Conservation (phyloP, 2,888 invertebrate species). For the Tipula confusa region DNA sequence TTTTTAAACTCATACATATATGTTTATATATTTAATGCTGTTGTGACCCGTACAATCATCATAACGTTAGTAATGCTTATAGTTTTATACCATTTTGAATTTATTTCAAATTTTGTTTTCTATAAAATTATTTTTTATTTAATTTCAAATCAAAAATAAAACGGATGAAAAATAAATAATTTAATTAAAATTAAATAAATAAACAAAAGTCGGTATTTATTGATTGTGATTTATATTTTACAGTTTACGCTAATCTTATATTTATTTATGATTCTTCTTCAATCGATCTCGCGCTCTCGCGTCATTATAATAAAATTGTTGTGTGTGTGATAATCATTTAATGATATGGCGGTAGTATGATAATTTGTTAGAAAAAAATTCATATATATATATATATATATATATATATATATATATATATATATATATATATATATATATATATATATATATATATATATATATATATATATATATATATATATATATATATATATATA, state of each 20-base stretch:
- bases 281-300: constrained; percentile 20
- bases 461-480: neutral
- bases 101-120: too few species aligned
- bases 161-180: constrained; percentile 20
- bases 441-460: neutral
- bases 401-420: neutral
- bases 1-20: too few species aligned
- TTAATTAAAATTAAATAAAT: constrained; percentile 7
- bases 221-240: constrained; percentile 25
- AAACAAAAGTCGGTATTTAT: constrained; percentile 4
- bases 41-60: too few species aligned
- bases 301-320: neutral
- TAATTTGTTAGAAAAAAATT: neutral
- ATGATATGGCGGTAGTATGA: constrained; percentile 9
- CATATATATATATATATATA: neutral
- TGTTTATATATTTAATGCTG: too few species aligned
- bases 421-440: neutral
- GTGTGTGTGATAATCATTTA: neutral
- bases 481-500: neutral
- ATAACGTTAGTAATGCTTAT: too few species aligned
- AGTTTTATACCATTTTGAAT: too few species aligned
- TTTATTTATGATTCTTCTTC: constrained; percentile 25
- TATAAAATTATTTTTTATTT: neutral
- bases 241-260: constrained; percentile 12
- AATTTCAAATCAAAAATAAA: constrained; percentile 15